A percentile compares a stretch with the other conserved stretches of the same genome.
phyloP scores from a whole-genome alignment of 2,113 vertebrate genomes.

The Lepus americanus region DNA sequence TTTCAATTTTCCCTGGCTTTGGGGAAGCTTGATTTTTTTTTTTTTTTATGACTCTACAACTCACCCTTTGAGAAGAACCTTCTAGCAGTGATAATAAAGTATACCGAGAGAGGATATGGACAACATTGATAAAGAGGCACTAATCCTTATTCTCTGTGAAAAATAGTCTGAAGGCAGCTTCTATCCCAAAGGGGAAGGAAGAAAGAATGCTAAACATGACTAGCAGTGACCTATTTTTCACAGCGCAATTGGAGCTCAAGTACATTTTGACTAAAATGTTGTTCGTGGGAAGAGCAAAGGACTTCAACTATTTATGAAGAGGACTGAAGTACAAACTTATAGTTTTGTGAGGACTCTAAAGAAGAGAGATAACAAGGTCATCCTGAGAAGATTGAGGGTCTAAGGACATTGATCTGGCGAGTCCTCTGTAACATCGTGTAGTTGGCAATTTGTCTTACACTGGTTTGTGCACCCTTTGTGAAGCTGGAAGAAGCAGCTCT shows the following conservation, averaged over 20 bases:
- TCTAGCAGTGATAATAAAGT: conserved; percentile 78
- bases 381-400: conserved; percentile 58
- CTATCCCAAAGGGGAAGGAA: conserved; percentile 58
- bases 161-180: conserved; percentile 78
- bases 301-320: conserved; percentile 72
- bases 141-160: conserved; percentile 78
- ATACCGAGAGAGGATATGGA: conserved; percentile 61
- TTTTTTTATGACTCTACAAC: conserved; percentile 73
- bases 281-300: background rate
- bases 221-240: conserved; percentile 77
- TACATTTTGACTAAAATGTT: conserved; percentile 71
- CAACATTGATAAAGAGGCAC: conserved; percentile 79
- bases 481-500: conserved; percentile 51
- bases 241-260: conserved; percentile 43
- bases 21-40: conserved; percentile 77
- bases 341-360: conserved; percentile 24
- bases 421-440: conserved; percentile 60
- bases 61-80: conserved; percentile 79
- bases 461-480: conserved; percentile 74
- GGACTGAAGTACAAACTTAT: conserved; percentile 58
- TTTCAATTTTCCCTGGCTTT: conserved; percentile 84
- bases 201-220: conserved; percentile 61
- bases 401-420: conserved; percentile 46
- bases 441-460: conserved; percentile 62
- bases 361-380: conserved; percentile 63